Evolutionary conservation across 2,888 invertebrate species (phyloP), one percentile per base, ranked within the genome.

Genomic region (Chironomus riparius): DNA sequence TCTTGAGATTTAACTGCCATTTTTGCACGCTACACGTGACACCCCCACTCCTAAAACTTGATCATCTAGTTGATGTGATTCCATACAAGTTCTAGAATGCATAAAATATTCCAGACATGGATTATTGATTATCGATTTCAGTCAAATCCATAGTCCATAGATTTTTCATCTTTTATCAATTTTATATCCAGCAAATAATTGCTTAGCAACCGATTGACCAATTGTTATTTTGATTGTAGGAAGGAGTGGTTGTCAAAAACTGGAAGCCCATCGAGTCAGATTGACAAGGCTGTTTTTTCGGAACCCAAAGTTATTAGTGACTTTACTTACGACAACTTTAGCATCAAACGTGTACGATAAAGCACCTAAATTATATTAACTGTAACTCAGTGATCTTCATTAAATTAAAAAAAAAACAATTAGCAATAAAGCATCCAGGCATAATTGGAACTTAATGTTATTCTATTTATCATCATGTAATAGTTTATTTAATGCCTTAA

Each of bases 251-350:
- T 94, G 73, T 85, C 87, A 79, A 85, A 85, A 47, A 89, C 86
- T 4, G 94, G 93, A 62, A 93, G 93, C 81, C 93, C 93, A 0
- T 86, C 87, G 78, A 92, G 92, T 68, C 85, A 85, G 78, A 92
- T 94, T 78, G 91, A 92, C 7, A 91, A 88, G 81, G 88, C 88
- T 0, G 88, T 89, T 78, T 94, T 93, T 82, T 85, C 85, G 18
- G 90, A 91, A 80, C 87, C 87, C 77, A 87, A 86, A 78, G 85
- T 86, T 77, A 86, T 92, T n/a, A 70, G 82, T 0, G 81, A 85
- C 3, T 88, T 82, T 76, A 83, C 85, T 0, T 87, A 85, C 78
- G 78, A 83, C 0, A 81, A 84, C 76, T 90, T 90, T 79, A 80
- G 81, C 22, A 87, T 90, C 71, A 83, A 80, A 78, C 80, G 80